Conservation (phyloP, 2,797 vertebrate species). For the Urophycis tenuis region DNA sequence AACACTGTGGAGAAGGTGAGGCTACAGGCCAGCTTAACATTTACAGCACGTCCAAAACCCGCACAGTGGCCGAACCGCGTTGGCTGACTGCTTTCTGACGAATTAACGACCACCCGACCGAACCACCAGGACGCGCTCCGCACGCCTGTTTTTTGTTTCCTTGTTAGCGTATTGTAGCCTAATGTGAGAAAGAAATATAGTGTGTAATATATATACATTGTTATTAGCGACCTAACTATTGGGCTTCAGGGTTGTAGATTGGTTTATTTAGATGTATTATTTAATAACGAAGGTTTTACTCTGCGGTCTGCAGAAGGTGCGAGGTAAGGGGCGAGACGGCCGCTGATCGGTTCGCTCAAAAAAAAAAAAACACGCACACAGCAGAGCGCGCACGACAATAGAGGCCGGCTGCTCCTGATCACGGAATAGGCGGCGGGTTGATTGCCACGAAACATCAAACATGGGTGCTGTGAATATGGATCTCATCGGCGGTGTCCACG, state of each 20-base stretch:
- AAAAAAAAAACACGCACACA: neutral
- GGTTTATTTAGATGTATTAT: neutral
- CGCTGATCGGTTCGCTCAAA: neutral
- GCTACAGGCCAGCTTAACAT: conserved; percentile 57
- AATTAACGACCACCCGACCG: conserved; percentile 36
- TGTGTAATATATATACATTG: neutral
- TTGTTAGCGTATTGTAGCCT: too few relatives aligned
- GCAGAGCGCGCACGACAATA: neutral
- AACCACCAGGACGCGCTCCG: too few relatives aligned
- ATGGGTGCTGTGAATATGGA: too few relatives aligned
- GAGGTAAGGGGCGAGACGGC: neutral
- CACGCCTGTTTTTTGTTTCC: too few relatives aligned
- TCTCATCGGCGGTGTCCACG: too few relatives aligned
- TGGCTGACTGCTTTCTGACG: conserved; percentile 17
- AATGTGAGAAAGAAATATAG: neutral
- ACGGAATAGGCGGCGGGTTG: too few relatives aligned
- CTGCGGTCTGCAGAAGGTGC: neutral
- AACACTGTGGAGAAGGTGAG: conserved; percentile 64
- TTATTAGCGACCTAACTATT: neutral
- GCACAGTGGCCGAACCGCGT: conserved; percentile 4
- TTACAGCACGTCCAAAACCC: conserved; percentile 52
- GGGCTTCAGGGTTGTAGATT: too few relatives aligned
- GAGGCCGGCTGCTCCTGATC: too few relatives aligned
- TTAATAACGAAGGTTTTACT: too few relatives aligned
- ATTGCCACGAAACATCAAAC: too few relatives aligned